Percentiles rank a stretch among this genome's conserved stretches.
Evolutionary conservation across 2,113 vertebrate species (phyloP).

Genomic region (Rousettus leschenaultii): DNA sequence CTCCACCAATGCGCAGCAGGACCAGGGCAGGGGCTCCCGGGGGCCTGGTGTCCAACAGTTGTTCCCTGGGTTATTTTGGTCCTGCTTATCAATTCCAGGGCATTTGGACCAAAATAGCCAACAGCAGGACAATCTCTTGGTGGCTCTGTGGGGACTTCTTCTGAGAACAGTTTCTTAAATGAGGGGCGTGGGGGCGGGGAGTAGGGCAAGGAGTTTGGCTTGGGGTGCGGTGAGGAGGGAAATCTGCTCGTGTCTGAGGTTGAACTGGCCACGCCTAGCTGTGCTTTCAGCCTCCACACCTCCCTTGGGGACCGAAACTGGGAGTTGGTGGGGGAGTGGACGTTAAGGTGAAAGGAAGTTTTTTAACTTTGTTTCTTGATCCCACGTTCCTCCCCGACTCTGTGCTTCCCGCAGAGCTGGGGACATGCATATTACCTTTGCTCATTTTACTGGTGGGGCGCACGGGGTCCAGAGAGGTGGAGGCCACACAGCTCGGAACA

Average conservation of each 20-base stretch:
- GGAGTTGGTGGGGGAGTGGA: neutral
- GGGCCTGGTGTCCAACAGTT: conserved; percentile 32
- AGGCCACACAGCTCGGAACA: neutral
- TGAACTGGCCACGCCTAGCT: too few relatives aligned
- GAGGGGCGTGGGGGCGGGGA: too few relatives aligned
- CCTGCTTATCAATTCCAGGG: conserved; percentile 17
- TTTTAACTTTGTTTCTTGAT: neutral
- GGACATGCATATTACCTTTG: neutral
- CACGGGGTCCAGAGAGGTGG: neutral
- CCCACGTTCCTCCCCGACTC: neutral
- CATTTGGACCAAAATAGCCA: conserved; percentile 44
- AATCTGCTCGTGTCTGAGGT: neutral
- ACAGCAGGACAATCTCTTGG: neutral
- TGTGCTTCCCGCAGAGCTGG: neutral
- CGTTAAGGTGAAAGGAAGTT: neutral
- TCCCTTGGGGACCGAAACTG: neutral
- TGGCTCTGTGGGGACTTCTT: neutral
- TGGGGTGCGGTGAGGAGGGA: neutral
- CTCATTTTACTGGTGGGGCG: neutral
- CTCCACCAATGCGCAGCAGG: neutral
- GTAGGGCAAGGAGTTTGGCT: neutral
- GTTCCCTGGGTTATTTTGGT: conserved; percentile 63
- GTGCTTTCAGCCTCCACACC: neutral
- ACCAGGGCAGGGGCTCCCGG: neutral
- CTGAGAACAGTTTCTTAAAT: neutral